Base-by-base conservation (phyloP, 2,113 vertebrate genomes). In the Prietella phreatophila region DNA sequence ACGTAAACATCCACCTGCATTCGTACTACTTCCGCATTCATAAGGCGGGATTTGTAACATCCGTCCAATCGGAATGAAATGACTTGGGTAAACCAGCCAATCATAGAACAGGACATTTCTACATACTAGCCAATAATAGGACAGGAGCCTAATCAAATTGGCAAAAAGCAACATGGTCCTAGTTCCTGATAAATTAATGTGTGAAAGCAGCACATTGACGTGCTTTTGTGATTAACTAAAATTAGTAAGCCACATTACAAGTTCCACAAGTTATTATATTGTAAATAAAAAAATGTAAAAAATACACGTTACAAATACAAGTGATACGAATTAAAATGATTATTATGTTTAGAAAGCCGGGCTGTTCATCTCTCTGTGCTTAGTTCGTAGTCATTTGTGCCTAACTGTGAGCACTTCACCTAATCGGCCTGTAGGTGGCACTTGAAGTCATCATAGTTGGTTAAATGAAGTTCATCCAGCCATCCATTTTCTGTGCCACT, bases 111-210 rank as follows among this genome's bases (percentile, higher is more conserved):
- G 27, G 2, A 61, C 10, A 27, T 2, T 15, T 61, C 15, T 11
- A 2, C 0, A 27, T 15, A 39, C 22, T 27, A 39, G 33, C 80
- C 19, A 39, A 82, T 82, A 20, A 8, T 14, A 61, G 17, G 10
- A 58, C 53, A 58, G 5, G 20, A 61, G 11, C 5, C 56, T 1
- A 22, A 36, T 36, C 36, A 20, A 42, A 3, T 27, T 4, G 4
- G 15, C 30, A 33, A 19, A 61, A 15, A 82, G 5, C 20, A 22
- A 36, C n/a, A 53, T 55, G 50, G 76, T 0, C 47, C n/a, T 53
- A 53, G 50, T 20, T 15, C 50, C 2, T 55, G 73, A 5, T 14
- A 0, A 0, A 4, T 13, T 0, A 47, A 39, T 6, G 33, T 13
- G 1, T 0, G 61, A 3, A n/a, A 63, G 61, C 61, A 63, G 11